Percentiles rank a stretch among this genome's conserved stretches.
These are phyloP conservation scores for Burhinus oedicnemus DNA, from an alignment of 2,113 vertebrate species.

Conservation along the genomic window DNA sequence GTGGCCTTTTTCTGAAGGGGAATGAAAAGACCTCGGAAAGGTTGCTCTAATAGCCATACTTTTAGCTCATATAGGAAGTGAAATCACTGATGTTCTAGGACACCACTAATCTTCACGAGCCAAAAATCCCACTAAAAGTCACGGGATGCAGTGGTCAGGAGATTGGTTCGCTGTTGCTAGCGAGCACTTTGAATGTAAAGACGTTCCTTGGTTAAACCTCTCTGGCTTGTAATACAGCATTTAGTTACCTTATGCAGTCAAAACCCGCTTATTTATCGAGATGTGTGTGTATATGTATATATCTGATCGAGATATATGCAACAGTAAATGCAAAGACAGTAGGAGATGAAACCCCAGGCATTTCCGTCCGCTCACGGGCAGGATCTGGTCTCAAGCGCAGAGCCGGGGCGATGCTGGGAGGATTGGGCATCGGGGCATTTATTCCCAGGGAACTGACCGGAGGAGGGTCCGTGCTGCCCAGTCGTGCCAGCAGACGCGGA, in stretches of 20 bases:
- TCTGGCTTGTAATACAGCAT: background rate
- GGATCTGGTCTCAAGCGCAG: too few species aligned
- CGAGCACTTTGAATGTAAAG: background rate
- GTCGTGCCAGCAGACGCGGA: too few species aligned
- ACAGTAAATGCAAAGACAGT: background rate
- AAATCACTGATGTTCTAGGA: fast-evolving
- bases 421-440: too few species aligned
- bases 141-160: fast-evolving
- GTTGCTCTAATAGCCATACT: fast-evolving
- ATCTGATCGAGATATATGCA: background rate
- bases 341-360: too few species aligned
- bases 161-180: background rate
- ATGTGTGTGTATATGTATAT: fast-evolving
- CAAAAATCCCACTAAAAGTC: background rate
- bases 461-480: background rate
- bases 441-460: too few species aligned
- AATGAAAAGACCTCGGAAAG: background rate
- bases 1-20: background rate
- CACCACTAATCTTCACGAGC: background rate
- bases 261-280: background rate
- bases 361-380: too few species aligned
- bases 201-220: background rate
- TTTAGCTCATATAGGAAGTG: background rate
- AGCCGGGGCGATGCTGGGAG: too few species aligned
- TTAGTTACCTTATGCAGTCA: background rate